Conservation (phyloP, 2,113 vertebrate genomes). For the Grallaria varia region DNA sequence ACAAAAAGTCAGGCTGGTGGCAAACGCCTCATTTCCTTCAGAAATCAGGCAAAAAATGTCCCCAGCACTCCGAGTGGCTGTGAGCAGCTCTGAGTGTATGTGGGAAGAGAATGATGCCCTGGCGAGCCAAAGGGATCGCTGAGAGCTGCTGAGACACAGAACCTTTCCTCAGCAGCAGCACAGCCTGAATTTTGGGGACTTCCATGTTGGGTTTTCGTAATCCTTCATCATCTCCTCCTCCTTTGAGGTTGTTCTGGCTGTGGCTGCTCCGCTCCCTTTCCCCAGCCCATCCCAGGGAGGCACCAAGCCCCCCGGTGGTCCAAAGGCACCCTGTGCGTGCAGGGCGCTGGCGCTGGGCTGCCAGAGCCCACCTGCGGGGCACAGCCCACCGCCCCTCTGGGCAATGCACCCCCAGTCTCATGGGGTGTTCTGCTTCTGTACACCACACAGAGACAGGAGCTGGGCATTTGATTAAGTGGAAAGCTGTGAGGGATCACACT, state of each 20-base stretch:
- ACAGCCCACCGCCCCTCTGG: neutral
- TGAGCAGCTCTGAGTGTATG: neutral
- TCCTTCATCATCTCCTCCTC: neutral
- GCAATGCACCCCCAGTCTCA: neutral
- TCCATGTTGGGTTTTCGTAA: neutral
- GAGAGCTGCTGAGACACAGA: neutral
- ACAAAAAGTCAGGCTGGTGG: neutral
- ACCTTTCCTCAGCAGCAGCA: neutral
- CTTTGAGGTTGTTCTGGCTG: neutral
- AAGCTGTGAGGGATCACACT: neutral
- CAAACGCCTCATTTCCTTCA: neutral
- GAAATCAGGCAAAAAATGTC: neutral
- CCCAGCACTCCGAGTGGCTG: neutral
- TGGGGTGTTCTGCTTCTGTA: neutral
- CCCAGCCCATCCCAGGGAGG: neutral
- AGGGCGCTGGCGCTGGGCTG: neutral
- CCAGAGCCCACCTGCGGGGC: neutral
- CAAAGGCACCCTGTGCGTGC: fast-evolving
- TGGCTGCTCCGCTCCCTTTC: neutral
- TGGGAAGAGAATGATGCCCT: neutral
- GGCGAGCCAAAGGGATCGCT: neutral
- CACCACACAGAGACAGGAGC: neutral
- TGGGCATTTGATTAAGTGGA: neutral
- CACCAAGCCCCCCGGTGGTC: neutral
- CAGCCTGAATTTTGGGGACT: neutral